phyloP scores from a whole-genome alignment of 2,113 vertebrate species.

The Peromyscus leucopus region DNA sequence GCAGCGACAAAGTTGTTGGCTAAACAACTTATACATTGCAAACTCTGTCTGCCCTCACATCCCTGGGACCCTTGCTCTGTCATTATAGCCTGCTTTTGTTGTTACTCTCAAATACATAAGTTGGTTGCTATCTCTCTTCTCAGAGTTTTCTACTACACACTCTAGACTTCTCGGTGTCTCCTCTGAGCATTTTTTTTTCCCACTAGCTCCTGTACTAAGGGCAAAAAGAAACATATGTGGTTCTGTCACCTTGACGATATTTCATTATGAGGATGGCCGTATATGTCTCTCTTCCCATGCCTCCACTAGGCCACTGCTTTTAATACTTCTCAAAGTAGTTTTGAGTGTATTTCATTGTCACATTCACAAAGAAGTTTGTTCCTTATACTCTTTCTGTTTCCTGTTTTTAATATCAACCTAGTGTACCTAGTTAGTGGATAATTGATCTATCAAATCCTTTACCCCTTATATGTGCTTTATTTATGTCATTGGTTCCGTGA shows the following conservation, averaged over 20 bases:
- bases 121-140: neutral
- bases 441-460: neutral
- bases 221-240: neutral
- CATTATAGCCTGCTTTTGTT: neutral
- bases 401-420: neutral
- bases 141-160: neutral
- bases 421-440: neutral
- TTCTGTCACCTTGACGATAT: neutral
- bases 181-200: neutral
- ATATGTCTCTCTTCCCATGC: neutral
- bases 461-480: neutral
- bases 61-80: no score
- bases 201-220: no score
- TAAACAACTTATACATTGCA: neutral
- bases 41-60: neutral
- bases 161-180: neutral
- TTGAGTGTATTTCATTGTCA: neutral
- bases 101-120: neutral
- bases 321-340: neutral
- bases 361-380: neutral
- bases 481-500: neutral
- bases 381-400: neutral
- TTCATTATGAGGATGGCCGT: neutral
- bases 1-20: neutral
- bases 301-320: neutral